Base-by-base conservation (phyloP, 2,888 invertebrate genomes). In the Gerosis bhagava region DNA sequence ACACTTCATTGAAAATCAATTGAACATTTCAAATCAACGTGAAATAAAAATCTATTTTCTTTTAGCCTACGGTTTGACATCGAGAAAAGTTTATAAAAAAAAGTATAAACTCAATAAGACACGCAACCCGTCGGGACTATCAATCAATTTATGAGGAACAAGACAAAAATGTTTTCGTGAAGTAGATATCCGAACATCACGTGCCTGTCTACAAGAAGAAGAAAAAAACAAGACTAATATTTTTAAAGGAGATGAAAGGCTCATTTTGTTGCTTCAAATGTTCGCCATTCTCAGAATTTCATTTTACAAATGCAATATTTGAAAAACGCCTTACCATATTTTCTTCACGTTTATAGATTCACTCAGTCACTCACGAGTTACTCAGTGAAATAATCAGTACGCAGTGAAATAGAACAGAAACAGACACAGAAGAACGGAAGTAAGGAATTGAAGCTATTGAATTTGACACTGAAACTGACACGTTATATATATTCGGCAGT, bases 131-230 rank as follows among this genome's bases (percentile, higher is more conserved):
- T 28, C 26, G 39, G 39, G 39, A 19, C 19, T 39, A 37, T 26
- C 37, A 37, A 37, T 37, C 37, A 37, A 37, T 25, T 37, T 25
- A 17, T 22, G 17, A 24, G 26, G 15, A 39, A 26, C 25, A 37
- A 28, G 19, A 3, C 17, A 3, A 29, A 29, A 22, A 40, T 40
- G 10, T 40, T 21, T 21, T 6, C 2, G n/a, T n/a, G n/a, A 21
- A 10, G 7, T 13, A 21, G 17, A 40, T 29, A 26, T 29, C 5
- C 21, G 24, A 36, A 16, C n/a, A n/a, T n/a, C 25, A 7, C 29
- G 21, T 25, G 11, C 21, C 21, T 21, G n/a, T n/a, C n/a, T n/a
- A n/a, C n/a, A n/a, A 29, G n/a, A 8, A 37, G 10, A 34, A 28
- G 8, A n/a, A n/a, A n/a, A n/a, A 29, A 40, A 29, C 21, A 40